phyloP scores from a whole-genome alignment of 2,888 invertebrate genomes.

The Macaria liturata region DNA sequence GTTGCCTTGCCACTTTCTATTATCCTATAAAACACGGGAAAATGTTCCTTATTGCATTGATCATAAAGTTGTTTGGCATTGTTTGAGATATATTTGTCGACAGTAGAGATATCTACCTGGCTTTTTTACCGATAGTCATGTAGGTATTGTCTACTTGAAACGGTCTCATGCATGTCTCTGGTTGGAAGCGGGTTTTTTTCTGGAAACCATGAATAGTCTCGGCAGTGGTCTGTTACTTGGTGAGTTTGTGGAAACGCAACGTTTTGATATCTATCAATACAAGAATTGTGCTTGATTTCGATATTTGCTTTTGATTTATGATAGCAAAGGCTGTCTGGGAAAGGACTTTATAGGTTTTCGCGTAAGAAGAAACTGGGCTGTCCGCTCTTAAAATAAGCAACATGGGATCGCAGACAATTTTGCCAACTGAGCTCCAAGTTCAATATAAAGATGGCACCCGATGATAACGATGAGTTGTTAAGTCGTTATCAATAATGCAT shows the following conservation, averaged over 20 bases:
- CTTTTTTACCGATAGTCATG: slow-evolving; percentile 52
- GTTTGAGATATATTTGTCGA: slow-evolving; percentile 28
- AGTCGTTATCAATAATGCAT: no score
- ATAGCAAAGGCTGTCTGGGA: no score
- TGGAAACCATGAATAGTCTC: slow-evolving; percentile 25
- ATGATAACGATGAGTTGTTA: no score
- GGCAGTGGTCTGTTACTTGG: slow-evolving; percentile 1
- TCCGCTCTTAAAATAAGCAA: no score
- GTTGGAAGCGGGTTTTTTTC: slow-evolving; percentile 20
- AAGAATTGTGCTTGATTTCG: no score
- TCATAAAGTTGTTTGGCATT: slow-evolving; percentile 17
- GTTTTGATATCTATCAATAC: background rate
- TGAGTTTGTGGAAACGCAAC: slow-evolving; percentile 15
- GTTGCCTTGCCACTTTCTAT: slow-evolving; percentile 11
- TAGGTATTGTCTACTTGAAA: slow-evolving; percentile 50
- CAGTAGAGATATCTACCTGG: slow-evolving; percentile 49
- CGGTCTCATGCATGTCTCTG: slow-evolving; percentile 47
- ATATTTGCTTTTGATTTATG: no score
- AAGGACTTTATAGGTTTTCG: no score
- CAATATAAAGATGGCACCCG: no score
- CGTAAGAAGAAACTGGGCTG: no score
- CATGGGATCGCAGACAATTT: no score
- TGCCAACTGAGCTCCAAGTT: no score
- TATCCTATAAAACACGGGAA: background rate
- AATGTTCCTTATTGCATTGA: slow-evolving; percentile 9